Base-by-base conservation (phyloP, 2,113 vertebrate species). In the Tricholaema leucomelas region DNA sequence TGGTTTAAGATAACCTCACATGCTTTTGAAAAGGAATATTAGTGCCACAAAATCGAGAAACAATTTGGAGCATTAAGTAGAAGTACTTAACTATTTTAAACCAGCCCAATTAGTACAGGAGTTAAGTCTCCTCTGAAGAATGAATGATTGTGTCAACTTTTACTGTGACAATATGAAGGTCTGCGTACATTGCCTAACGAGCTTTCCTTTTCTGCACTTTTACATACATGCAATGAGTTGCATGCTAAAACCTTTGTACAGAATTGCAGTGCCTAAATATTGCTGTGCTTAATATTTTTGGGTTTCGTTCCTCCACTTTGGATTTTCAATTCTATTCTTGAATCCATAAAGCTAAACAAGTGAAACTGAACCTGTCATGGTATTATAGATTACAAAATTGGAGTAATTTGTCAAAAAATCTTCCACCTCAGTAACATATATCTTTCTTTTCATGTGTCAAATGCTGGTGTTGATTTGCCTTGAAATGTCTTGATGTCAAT, bases 181-280 rank as follows among this genome's bases (percentile, higher is more conserved):
- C 9, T 2, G 1, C 6, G 8, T 52, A 63, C 6, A 8, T 44
- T 21, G 4, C 2, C 28, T 48, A 76, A 1, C 0, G 59, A 31
- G 4, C 11, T 64, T 60, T 28, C 55, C 12, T 69, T 73, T 77
- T 38, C 35, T 35, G 10, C 13, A 17, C 6, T 63, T 81, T 36
- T 60, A 60, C 73, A 69, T 73, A 3, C 36, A 9, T 42, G 10
- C 19, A 42, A 35, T 36, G 17, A 73, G 12, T 38, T 69, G 33
- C 19, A 33, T 52, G 54, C 12, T 5, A 80, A 3, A 10, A 55
- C 3, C 10, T 81, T 77, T n/a, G 12, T 18, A 63, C 10, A 77
- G 35, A 86, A 38, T 40, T 58, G 5, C 13, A 70, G 35, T 30
- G 56, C 7, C 20, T 73, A 77, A 80, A 12, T 69, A 36, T n/a